A percentile compares a stretch with the other conserved stretches of the same genome.
phyloP scores from a whole-genome alignment of 1,140 invertebrate species.

The Drosophila sechellia region DNA sequence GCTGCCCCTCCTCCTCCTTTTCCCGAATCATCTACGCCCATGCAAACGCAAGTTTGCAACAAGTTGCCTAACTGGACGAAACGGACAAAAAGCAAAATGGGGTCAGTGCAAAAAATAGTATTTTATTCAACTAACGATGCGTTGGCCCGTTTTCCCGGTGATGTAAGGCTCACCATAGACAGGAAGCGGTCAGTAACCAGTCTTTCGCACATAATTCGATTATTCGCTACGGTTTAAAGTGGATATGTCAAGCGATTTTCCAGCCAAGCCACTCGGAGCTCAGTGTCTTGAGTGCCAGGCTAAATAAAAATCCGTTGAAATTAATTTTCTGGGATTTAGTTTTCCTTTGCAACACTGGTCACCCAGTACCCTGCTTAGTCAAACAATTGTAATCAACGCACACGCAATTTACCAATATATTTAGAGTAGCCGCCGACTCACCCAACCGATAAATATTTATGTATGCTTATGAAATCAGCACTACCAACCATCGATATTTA shows the following conservation, averaged over 20 bases:
- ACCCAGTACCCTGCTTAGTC: neutral
- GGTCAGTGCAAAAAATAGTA: conserved; percentile 42
- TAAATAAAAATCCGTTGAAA: neutral
- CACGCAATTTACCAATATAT: conserved; percentile 17
- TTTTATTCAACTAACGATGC: conserved; percentile 48
- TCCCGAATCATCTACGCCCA: conserved; percentile 20
- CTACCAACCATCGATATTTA: conserved; percentile 17
- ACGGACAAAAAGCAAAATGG: conserved; percentile 46
- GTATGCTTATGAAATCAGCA: conserved; percentile 34
- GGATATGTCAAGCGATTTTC: conserved; percentile 12
- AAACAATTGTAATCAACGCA: conserved; percentile 8
- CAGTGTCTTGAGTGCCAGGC: neutral
- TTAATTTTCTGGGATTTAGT: neutral
- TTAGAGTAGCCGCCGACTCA: conserved; percentile 26
- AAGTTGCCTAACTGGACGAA: conserved; percentile 58
- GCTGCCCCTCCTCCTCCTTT: conserved; percentile 10
- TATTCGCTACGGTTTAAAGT: conserved; percentile 10
- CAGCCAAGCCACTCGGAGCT: neutral
- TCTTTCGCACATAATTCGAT: conserved; percentile 36
- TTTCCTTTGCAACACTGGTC: neutral
- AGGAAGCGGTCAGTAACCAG: conserved; percentile 41
- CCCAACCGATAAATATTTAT: conserved; percentile 38
- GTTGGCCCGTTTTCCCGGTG: conserved; percentile 47
- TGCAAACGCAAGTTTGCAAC: conserved; percentile 42
- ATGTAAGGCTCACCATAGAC: conserved; percentile 37